A percentile compares a stretch with the other conserved stretches of the same genome.
Evolutionary conservation across 2,888 invertebrate genomes (phyloP).

Genomic region (Fragum sueziense): DNA sequence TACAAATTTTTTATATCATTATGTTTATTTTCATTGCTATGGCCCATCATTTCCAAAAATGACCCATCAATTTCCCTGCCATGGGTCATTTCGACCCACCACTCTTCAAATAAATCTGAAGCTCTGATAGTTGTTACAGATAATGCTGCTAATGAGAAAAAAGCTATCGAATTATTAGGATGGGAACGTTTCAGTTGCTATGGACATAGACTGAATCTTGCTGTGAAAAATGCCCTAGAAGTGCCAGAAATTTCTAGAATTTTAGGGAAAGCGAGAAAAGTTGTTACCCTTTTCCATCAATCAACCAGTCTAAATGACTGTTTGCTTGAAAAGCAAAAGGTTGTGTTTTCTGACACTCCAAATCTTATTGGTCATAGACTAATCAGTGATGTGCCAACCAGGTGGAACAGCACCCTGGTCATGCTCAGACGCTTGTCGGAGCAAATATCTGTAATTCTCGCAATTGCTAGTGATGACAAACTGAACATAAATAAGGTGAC

Average conservation of each 20-base stretch:
- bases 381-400: constrained; percentile 40
- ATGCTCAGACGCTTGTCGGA: constrained; percentile 33
- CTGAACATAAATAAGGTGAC: constrained; percentile 32
- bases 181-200: constrained; percentile 54
- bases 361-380: constrained; percentile 35
- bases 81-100: too few species aligned
- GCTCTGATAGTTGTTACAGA: constrained; percentile 23
- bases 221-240: constrained; percentile 42
- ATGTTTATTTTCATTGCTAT: too few species aligned
- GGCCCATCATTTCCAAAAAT: too few species aligned
- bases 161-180: constrained; percentile 33
- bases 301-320: constrained; percentile 39
- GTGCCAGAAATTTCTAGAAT: constrained; percentile 26
- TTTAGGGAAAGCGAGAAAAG: constrained; percentile 29
- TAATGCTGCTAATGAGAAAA: constrained; percentile 33
- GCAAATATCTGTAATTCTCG: constrained; percentile 41
- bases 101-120: too few species aligned
- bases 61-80: too few species aligned
- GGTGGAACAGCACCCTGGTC: constrained; percentile 37
- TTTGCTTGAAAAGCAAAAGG: constrained; percentile 29
- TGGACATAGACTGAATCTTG: constrained; percentile 53
- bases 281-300: constrained; percentile 38
- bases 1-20: too few species aligned
- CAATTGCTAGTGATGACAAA: constrained; percentile 36
- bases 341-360: not conserved